Percentiles rank a stretch among this genome's conserved stretches.
Evolutionary conservation across 1,140 invertebrate species (phyloP).

Genomic region (Drosophila rufa): DNA sequence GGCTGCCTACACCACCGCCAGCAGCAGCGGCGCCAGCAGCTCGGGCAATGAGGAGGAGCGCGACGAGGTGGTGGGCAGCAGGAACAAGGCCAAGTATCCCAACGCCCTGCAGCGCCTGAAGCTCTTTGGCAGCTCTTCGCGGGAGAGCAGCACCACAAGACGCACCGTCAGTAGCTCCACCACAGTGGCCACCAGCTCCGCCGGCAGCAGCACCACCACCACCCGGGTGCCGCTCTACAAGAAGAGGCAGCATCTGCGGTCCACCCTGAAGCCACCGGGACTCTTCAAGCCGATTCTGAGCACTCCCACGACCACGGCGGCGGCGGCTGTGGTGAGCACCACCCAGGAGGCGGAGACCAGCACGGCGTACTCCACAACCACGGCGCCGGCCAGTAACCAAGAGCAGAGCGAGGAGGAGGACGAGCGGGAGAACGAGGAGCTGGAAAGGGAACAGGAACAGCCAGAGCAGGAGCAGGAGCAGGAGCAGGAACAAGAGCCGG

Average conservation of each 20-base stretch:
- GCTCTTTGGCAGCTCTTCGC: conserved; percentile 75
- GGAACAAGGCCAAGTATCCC: conserved; percentile 57
- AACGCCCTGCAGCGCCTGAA: conserved; percentile 68
- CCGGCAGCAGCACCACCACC: conserved; percentile 38
- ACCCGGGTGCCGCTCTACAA: conserved; percentile 81
- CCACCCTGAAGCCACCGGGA: conserved; percentile 66
- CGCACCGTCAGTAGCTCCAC: conserved; percentile 24
- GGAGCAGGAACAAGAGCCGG: neutral
- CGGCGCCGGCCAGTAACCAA: neutral
- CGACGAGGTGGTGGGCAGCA: conserved; percentile 12
- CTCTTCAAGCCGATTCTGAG: conserved; percentile 48
- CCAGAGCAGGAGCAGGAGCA: conserved; percentile 11
- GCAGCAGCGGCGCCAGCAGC: conserved; percentile 11
- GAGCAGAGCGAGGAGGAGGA: conserved; percentile 30
- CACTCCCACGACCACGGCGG: conserved; percentile 12
- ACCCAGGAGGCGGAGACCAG: conserved; percentile 43
- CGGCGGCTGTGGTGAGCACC: conserved; percentile 9
- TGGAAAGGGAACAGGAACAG: neutral
- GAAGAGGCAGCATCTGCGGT: conserved; percentile 68
- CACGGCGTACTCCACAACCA: conserved; percentile 27
- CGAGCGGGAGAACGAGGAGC: neutral
- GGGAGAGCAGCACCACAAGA: conserved; percentile 53
- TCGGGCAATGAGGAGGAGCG: conserved; percentile 14
- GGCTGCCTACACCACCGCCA: conserved; percentile 51
- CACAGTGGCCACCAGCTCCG: conserved; percentile 12